phyloP scores from a whole-genome alignment of 1,140 invertebrate genomes.

The Trichogramma pretiosum region DNA sequence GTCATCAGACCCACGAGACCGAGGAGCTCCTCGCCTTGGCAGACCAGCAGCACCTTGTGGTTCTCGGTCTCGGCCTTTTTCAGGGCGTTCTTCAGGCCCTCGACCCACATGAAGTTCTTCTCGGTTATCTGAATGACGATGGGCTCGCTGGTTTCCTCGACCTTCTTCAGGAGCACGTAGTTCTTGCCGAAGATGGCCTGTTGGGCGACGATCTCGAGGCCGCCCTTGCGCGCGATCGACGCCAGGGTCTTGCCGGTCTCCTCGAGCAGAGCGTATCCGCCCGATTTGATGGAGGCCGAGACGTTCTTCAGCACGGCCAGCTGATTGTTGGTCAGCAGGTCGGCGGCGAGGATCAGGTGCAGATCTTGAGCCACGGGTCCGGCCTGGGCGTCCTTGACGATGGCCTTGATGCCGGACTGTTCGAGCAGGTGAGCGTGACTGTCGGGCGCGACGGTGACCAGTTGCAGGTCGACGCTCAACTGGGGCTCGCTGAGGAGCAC shows the following conservation, averaged over 20 bases:
- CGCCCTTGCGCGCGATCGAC: slow-evolving; percentile 32
- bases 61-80: slow-evolving; percentile 49
- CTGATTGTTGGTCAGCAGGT: slow-evolving; percentile 46
- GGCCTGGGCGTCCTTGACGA: slow-evolving; percentile 46
- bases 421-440: slow-evolving; percentile 44
- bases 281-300: slow-evolving; percentile 53
- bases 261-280: slow-evolving; percentile 71
- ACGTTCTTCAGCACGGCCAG: slow-evolving; percentile 48
- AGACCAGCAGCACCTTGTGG: slow-evolving; percentile 62
- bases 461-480: slow-evolving; percentile 43
- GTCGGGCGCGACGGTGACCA: slow-evolving; percentile 35
- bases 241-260: slow-evolving; percentile 54
- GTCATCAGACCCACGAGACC: slow-evolving; percentile 75
- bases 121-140: slow-evolving; percentile 55
- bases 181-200: slow-evolving; percentile 50
- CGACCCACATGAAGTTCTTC: slow-evolving; percentile 72
- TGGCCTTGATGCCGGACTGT: slow-evolving; percentile 48
- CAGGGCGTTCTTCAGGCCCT: slow-evolving; percentile 63
- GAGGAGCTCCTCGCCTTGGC: slow-evolving; percentile 54
- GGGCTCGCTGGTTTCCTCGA: slow-evolving; percentile 34
- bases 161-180: slow-evolving; percentile 49
- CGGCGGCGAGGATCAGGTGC: slow-evolving; percentile 55
- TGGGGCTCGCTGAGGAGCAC: slow-evolving; percentile 60
- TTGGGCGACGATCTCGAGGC: slow-evolving; percentile 48
- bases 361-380: slow-evolving; percentile 54